Evolutionary conservation across 1,140 invertebrate species (phyloP).

Genomic region (Ditylenchus dipsaci): DNA sequence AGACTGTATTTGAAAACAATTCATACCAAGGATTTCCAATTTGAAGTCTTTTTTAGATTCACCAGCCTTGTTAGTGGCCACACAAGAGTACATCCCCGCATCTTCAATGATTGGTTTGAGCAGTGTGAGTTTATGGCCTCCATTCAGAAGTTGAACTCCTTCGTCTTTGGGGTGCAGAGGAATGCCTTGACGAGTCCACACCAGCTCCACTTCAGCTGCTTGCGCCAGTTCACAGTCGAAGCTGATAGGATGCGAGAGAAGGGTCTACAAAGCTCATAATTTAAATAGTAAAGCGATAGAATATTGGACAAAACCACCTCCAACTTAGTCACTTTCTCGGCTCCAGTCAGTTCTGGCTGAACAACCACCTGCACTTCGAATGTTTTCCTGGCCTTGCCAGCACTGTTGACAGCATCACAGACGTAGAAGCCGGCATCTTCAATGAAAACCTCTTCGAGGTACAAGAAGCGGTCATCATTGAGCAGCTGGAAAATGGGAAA

Average conservation of each 20-base stretch:
- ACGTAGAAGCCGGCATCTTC: constrained; percentile 53
- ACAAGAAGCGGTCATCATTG: constrained; percentile 11
- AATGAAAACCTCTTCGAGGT: background rate
- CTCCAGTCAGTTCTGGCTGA: background rate
- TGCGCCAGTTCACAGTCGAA: constrained; percentile 1
- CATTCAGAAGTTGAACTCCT: constrained; percentile 10
- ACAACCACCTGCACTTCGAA: constrained; percentile 59
- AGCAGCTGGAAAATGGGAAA: constrained; percentile 8
- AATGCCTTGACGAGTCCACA: constrained; percentile 5
- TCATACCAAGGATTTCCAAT: background rate
- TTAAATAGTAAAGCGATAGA: background rate
- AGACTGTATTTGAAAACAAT: background rate
- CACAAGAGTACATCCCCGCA: constrained; percentile 64
- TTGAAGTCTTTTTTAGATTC: constrained; percentile 1
- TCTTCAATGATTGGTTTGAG: constrained; percentile 65
- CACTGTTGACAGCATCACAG: constrained; percentile 58
- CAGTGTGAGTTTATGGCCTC: background rate
- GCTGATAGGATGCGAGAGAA: background rate
- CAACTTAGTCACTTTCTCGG: background rate
- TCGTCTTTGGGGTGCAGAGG: constrained; percentile 6
- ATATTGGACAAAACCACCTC: background rate
- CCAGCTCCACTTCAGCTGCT: background rate
- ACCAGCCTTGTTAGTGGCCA: constrained; percentile 46
- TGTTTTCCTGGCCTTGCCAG: constrained; percentile 53
- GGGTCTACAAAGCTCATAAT: background rate